Conservation (phyloP, 2,888 invertebrate species). For the Exocentrus adspersus region DNA sequence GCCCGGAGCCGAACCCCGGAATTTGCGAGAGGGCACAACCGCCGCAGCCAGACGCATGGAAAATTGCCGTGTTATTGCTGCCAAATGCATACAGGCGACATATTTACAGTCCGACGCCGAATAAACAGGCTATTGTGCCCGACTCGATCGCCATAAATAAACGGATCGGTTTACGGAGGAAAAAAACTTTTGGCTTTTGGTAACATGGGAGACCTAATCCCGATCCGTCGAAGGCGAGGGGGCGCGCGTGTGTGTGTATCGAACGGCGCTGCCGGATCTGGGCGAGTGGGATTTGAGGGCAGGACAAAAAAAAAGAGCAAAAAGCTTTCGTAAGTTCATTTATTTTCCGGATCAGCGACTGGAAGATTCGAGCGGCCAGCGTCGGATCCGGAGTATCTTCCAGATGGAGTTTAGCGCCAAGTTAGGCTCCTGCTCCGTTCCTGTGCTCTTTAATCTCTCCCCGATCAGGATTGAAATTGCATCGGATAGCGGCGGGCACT, state of each 20-base stretch:
- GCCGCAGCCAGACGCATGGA: constrained; percentile 45
- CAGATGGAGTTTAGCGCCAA: background rate
- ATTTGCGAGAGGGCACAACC: constrained; percentile 48
- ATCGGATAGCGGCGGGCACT: constrained; percentile 8
- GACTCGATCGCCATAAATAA: too few species aligned
- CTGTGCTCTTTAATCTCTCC: constrained; percentile 13
- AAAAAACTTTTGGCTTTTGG: too few species aligned
- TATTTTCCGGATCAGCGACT: constrained; percentile 22
- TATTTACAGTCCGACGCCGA: constrained; percentile 37
- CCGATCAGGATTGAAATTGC: constrained; percentile 23
- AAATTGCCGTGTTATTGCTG: constrained; percentile 48
- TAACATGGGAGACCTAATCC: too few species aligned
- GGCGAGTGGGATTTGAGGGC: background rate
- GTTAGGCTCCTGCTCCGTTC: constrained; percentile 7
- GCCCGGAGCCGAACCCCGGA: constrained; percentile 44
- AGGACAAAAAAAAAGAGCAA: constrained; percentile 16
- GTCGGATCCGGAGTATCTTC: too few species aligned
- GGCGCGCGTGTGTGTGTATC: too few species aligned
- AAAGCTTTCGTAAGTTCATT: constrained; percentile 25
- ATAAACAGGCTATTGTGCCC: constrained; percentile 31
- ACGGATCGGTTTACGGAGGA: too few species aligned
- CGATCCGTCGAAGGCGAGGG: too few species aligned
- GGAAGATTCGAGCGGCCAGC: background rate
- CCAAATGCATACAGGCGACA: constrained; percentile 43
- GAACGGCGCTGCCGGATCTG: too few species aligned